These are phyloP conservation scores for Pemphigus obesinymphae DNA, from an alignment of 1,140 invertebrate species.

Conservation along the genomic window DNA sequence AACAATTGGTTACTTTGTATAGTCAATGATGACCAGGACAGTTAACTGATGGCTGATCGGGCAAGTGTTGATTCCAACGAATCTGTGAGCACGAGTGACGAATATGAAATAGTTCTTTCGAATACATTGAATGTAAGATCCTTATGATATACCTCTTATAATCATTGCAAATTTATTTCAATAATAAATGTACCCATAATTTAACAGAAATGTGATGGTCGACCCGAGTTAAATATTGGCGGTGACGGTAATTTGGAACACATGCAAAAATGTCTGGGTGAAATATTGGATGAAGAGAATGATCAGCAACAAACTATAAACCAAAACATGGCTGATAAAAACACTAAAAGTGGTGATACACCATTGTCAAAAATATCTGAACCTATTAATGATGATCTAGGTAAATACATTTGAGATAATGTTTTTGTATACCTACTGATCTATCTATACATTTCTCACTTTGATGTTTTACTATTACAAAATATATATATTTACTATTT, in stretches of 20 bases:
- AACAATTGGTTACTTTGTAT: neutral
- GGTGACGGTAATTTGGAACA: constrained; percentile 69
- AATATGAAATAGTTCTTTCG: constrained; percentile 72
- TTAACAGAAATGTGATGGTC: neutral
- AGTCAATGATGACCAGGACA: neutral
- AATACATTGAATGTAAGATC: constrained; percentile 48
- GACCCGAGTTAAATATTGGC: constrained; percentile 67
- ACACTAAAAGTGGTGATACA: neutral
- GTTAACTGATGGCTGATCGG: constrained; percentile 66
- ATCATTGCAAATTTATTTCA: neutral
- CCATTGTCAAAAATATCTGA: constrained; percentile 5
- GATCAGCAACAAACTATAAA: neutral
- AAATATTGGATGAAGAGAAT: constrained; percentile 59
- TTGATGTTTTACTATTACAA: too few relatives aligned
- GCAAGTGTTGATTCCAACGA: constrained; percentile 73
- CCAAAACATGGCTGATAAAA: neutral
- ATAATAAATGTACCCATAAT: neutral
- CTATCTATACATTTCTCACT: too few relatives aligned
- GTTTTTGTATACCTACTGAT: neutral
- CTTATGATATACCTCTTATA: neutral
- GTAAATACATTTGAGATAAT: neutral
- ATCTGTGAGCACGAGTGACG: constrained; percentile 74
- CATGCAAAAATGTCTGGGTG: constrained; percentile 66
- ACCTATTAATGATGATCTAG: constrained; percentile 3
- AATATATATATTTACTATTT: too few relatives aligned